Evolutionary conservation across 2,797 vertebrate species (phyloP).

Genomic region (Rhinogobio ventralis): DNA sequence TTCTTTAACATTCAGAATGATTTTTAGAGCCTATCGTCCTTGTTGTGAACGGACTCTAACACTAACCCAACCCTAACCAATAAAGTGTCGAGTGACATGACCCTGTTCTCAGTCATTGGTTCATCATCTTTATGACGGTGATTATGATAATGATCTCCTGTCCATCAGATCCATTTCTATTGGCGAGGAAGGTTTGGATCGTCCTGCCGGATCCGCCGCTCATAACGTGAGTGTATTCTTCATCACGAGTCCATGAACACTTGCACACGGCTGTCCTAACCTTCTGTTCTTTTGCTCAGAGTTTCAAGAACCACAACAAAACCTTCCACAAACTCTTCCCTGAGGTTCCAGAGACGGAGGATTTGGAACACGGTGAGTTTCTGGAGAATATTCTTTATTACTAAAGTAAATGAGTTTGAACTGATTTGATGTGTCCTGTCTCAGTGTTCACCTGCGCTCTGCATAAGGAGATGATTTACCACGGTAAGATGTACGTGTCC

Average conservation of each 20-base stretch:
- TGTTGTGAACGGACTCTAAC: no score
- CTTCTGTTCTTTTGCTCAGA: constrained; percentile 55
- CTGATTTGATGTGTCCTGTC: constrained; percentile 21
- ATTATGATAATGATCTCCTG: neutral
- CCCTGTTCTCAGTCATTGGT: no score
- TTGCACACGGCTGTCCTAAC: neutral
- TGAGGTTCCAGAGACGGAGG: constrained; percentile 74
- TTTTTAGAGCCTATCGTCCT: no score
- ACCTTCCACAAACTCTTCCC: constrained; percentile 82
- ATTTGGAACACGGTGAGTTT: constrained; percentile 76
- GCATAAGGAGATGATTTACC: constrained; percentile 85
- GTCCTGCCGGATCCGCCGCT: constrained; percentile 33
- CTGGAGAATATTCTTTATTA: rapidly evolving
- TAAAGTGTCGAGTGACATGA: no score
- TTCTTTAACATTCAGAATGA: no score
- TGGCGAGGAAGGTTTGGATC: constrained; percentile 50
- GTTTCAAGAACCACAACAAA: constrained; percentile 69
- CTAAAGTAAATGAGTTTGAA: rapidly evolving
- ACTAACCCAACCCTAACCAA: no score
- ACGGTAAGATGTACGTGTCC: constrained; percentile 83
- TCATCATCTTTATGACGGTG: no score
- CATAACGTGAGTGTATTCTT: constrained; percentile 62
- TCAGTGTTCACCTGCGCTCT: constrained; percentile 83
- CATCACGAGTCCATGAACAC: neutral
- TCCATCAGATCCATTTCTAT: constrained; percentile 71